These are phyloP conservation scores for Myrmecobius fasciatus DNA, from an alignment of 2,113 vertebrate species.

Conservation along the genomic window DNA sequence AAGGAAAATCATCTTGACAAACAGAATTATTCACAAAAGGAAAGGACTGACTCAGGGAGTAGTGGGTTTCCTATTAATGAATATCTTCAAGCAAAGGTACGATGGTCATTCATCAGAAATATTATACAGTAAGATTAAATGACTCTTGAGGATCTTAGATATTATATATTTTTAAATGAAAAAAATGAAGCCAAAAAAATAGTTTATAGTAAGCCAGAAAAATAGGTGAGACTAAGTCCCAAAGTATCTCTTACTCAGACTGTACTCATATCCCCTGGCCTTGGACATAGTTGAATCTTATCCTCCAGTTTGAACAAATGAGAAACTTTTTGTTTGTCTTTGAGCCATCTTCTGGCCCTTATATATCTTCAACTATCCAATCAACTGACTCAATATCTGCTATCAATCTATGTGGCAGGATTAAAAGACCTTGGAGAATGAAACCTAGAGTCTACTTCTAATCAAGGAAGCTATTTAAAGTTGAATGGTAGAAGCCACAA, in stretches of 20 bases:
- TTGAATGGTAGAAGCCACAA: not conserved
- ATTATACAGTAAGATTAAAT: not conserved
- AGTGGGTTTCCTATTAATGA: not conserved
- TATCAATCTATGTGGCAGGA: not conserved
- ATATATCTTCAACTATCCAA: not conserved
- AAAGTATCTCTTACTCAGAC: not conserved
- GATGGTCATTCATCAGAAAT: not conserved
- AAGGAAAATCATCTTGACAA: not conserved
- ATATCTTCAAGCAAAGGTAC: not conserved
- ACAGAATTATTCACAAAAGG: not conserved
- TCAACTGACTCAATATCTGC: not conserved
- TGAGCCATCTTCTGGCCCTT: not conserved
- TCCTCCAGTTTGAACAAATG: not conserved
- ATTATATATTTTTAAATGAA: not conserved
- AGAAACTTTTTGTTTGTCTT: not conserved
- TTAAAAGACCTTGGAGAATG: not conserved
- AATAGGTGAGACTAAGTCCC: not conserved
- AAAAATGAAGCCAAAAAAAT: not conserved
- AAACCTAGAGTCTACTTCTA: not conserved
- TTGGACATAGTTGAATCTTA: not conserved
- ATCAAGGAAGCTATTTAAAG: not conserved
- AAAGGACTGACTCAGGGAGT: not conserved
- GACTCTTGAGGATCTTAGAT: not conserved
- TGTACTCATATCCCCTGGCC: not conserved
- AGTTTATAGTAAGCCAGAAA: not conserved